A percentile compares a stretch with the other conserved stretches of the same genome.
Conservation (phyloP, 2,797 vertebrate species). For the Neomorphus geoffroyi region DNA sequence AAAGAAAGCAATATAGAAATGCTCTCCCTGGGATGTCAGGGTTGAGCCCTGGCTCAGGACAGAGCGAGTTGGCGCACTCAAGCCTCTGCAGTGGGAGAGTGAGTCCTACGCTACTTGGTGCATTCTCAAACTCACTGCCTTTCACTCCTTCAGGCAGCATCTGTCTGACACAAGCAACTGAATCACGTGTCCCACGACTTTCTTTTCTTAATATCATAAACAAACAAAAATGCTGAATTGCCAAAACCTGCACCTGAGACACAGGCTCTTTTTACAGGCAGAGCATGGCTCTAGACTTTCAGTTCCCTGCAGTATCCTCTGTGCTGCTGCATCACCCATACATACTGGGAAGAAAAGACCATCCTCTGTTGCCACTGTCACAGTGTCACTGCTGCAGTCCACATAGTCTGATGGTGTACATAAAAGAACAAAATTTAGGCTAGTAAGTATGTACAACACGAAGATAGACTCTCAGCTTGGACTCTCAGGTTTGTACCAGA, state of each 20-base stretch:
- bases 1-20: background rate
- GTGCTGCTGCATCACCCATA: accelerated
- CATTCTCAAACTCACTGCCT: background rate
- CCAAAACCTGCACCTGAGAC: background rate
- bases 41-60: background rate
- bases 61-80: background rate
- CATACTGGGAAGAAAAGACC: background rate
- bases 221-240: accelerated
- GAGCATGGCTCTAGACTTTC: background rate
- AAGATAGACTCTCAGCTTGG: background rate
- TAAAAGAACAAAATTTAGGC: background rate
- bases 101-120: background rate
- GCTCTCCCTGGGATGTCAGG: background rate
- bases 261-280: background rate
- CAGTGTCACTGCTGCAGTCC: background rate
- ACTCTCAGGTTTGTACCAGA: background rate
- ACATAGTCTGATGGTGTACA: background rate
- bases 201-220: background rate
- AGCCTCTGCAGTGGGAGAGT: background rate
- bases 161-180: background rate
- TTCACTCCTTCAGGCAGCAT: background rate
- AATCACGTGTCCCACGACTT: background rate
- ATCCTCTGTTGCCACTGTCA: background rate
- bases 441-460: background rate
- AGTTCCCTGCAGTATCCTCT: background rate